Evolutionary conservation across 2,797 vertebrate genomes (phyloP).

Genomic region (Tenualosa ilisha): DNA sequence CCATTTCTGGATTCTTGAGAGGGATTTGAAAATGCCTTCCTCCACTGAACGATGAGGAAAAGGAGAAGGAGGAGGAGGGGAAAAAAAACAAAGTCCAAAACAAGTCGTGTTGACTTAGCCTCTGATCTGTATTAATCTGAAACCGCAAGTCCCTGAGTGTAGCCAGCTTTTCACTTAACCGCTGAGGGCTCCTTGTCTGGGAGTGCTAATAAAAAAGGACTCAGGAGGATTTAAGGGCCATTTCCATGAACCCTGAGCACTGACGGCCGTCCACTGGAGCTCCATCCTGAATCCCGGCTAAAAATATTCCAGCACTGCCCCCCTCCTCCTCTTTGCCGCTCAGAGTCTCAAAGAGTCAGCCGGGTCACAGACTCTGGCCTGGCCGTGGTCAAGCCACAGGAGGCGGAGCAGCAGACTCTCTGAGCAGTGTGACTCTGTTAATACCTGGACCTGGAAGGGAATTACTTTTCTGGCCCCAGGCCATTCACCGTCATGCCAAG

Average conservation of each 20-base stretch:
- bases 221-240: constrained; percentile 63
- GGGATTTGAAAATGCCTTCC: constrained; percentile 4
- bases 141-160: not conserved
- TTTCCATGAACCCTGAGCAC: constrained; percentile 65
- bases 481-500: constrained; percentile 37
- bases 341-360: constrained; percentile 38
- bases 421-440: constrained; percentile 56
- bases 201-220: constrained; percentile 62
- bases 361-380: constrained; percentile 67
- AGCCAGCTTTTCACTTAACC: constrained; percentile 43
- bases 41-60: not conserved
- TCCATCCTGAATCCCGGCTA: constrained; percentile 58
- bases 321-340: constrained; percentile 55
- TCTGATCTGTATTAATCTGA: not conserved
- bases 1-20: not conserved
- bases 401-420: constrained; percentile 58
- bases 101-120: not conserved
- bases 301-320: constrained; percentile 59
- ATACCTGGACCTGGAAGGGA: constrained; percentile 36
- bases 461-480: constrained; percentile 26
- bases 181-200: constrained; percentile 43
- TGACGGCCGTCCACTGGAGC: constrained; percentile 59
- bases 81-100: not conserved
- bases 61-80: not conserved
- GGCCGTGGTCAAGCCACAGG: constrained; percentile 47